Evolutionary conservation across 2,888 invertebrate genomes (phyloP).

Genomic region (Ormyrus labotus): DNA sequence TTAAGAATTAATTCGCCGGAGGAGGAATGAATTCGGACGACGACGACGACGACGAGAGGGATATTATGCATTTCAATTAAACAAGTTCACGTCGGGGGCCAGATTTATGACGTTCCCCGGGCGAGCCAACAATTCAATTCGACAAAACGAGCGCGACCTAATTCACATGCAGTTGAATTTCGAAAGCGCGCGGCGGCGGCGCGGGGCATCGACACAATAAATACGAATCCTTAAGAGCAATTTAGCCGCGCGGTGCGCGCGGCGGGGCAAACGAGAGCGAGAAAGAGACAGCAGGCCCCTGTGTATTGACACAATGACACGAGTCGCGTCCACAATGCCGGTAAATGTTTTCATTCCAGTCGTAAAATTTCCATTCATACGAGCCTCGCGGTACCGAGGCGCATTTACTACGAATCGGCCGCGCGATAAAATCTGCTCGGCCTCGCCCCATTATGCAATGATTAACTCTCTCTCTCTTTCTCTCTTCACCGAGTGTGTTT

Average conservation of each 20-base stretch:
- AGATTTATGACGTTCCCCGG: neutral
- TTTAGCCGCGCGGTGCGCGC: neutral
- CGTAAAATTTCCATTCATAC: constrained; percentile 54
- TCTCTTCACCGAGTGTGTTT: constrained; percentile 4
- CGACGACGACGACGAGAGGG: no score
- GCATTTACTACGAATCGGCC: constrained; percentile 22
- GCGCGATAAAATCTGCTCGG: constrained; percentile 48
- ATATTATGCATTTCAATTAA: constrained; percentile 3
- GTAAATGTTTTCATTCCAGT: constrained; percentile 50
- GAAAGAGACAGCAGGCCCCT: constrained; percentile 1
- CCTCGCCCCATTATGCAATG: constrained; percentile 48
- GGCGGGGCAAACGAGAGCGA: neutral
- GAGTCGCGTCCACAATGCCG: constrained; percentile 30
- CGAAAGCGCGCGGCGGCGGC: constrained; percentile 14
- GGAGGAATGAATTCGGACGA: no score
- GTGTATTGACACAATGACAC: constrained; percentile 37
- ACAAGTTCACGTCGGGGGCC: neutral
- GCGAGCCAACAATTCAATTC: constrained; percentile 39
- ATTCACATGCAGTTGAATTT: constrained; percentile 46
- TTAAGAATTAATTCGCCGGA: no score
- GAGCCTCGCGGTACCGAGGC: neutral
- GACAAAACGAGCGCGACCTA: constrained; percentile 43
- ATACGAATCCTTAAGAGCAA: constrained; percentile 47
- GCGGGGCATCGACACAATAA: constrained; percentile 43
- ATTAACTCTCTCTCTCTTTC: constrained; percentile 9